Base-by-base conservation (phyloP, 2,888 invertebrate species). In the Brassicogethes aeneus region DNA sequence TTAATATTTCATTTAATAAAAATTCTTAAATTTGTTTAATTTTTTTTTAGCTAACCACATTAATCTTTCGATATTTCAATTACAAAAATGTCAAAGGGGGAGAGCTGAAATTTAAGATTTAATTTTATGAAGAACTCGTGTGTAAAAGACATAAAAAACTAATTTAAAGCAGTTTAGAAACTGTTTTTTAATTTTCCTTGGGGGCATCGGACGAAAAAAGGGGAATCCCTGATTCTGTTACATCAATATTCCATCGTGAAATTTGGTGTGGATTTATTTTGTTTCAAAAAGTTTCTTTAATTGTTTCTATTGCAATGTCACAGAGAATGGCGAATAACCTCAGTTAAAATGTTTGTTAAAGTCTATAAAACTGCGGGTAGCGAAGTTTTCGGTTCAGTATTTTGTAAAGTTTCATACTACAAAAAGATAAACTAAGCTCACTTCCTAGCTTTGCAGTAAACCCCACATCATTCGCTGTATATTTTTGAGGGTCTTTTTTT, bases 381-480 rank as follows among this genome's bases (percentile, higher is more conserved):
- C 5, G 5, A 23, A 23, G 23, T 23, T 23, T 23, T 23, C n/a
- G n/a, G n/a, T n/a, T n/a, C 10, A 23, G 23, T 23, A 23, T 23
- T 23, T 23, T 23, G 23, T 23, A 23, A 23, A 23, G 23, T 23
- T 23, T 23, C 23, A 23, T 23, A 10, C 5, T 23, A 23, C 23
- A 23, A 23, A 23, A 23, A 23, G 23, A 23, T 23, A 23, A 23
- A 10, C 23, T 23, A 23, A 23, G 23, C 23, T 23, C 23, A 23
- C 23, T 23, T 23, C 23, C 23, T 23, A 23, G 23, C 10, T 23
- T 23, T 23, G 5, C 5, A 23, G 10, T 23, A 23, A 23, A 23
- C 23, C 23, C 23, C 23, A 23, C 23, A 23, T 23, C 23, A 23
- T 23, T 23, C 23, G 23, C 23, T 23, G 23, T 23, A 23, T 23